Evolutionary conservation across 2,113 vertebrate genomes (phyloP), one percentile per base, ranked within the genome.

Genomic region (Saimiri boliviensis): DNA sequence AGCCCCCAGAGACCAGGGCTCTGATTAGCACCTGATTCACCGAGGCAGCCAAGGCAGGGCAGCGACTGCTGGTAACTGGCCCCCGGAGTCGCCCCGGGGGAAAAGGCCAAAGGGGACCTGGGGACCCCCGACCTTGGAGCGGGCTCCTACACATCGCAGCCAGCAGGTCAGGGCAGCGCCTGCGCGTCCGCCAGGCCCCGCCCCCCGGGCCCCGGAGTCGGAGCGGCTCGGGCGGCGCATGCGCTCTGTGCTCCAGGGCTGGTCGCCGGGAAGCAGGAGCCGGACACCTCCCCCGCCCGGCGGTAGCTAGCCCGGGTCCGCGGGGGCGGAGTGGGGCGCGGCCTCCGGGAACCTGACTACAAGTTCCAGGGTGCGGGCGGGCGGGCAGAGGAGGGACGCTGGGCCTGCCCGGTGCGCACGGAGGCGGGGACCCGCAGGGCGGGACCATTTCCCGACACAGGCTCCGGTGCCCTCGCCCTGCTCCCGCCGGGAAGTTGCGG

Each of bases 11-110:
- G 82, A 35, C 82, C 54, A 6, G 37, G 63, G 27, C 52, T 86
- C 52, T 19, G 86, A 45, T 92, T 30, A 94, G 86, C 97, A 91
- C 96, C 96, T 86, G 96, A 96, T 91, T 95, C 96, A 97, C 40
- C 37, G 6, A 89, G 68, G 79, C 74, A 37, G 85, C 14, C 77
- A 17, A 0, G 49, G 83, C 56, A 6, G n/a, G 85, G 80, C 9
- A 82, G 37, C 37, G 21, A 20, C 93, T 98, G 96, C 97, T 68
- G 70, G 97, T 35, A 97, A 97, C 35, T n/a, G 87, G 66, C 35
- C 45, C 77, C 27, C 19, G 25, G 1, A 9, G 63, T 13, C 27
- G 71, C 66, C 92, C 82, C 66, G 23, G 49, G 95, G 93, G 77
- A 77, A 89, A 92, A 82, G 45, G 91, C 63, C 88, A 40, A 23